Percentiles rank a stretch among this genome's conserved stretches.
These are phyloP conservation scores for Tyria jacobaeae DNA, from an alignment of 2,888 invertebrate genomes.

Conservation along the genomic window DNA sequence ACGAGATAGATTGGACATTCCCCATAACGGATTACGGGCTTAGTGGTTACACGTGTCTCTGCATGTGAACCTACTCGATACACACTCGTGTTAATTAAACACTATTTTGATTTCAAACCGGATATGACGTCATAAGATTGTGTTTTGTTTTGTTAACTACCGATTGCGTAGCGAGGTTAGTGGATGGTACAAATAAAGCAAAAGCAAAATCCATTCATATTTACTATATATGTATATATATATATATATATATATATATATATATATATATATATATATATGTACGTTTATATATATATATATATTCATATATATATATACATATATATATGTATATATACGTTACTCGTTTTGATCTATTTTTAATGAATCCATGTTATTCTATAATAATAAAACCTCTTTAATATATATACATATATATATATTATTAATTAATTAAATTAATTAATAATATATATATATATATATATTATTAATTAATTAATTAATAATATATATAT, in stretches of 20 bases:
- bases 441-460: too few relatives aligned
- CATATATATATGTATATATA: neutral
- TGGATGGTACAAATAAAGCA: neutral
- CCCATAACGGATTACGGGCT: constrained; percentile 18
- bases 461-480: too few relatives aligned
- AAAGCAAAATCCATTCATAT: too few relatives aligned
- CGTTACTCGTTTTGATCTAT: neutral
- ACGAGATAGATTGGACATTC: constrained; percentile 16
- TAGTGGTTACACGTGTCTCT: constrained; percentile 23
- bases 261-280: too few relatives aligned
- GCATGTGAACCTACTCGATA: constrained; percentile 10
- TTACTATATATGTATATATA: too few relatives aligned
- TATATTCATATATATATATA: too few relatives aligned
- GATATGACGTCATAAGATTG: constrained; percentile 5
- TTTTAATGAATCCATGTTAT: neutral
- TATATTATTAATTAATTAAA: neutral
- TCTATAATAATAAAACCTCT: neutral
- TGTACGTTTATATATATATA: too few relatives aligned
- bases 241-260: too few relatives aligned
- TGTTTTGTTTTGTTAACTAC: constrained; percentile 1
- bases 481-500: too few relatives aligned
- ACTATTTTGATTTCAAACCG: constrained; percentile 9
- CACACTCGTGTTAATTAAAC: constrained; percentile 22
- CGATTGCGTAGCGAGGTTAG: neutral
- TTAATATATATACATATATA: neutral